phyloP scores from a whole-genome alignment of 2,113 vertebrate genomes.

The Lontra canadensis region DNA sequence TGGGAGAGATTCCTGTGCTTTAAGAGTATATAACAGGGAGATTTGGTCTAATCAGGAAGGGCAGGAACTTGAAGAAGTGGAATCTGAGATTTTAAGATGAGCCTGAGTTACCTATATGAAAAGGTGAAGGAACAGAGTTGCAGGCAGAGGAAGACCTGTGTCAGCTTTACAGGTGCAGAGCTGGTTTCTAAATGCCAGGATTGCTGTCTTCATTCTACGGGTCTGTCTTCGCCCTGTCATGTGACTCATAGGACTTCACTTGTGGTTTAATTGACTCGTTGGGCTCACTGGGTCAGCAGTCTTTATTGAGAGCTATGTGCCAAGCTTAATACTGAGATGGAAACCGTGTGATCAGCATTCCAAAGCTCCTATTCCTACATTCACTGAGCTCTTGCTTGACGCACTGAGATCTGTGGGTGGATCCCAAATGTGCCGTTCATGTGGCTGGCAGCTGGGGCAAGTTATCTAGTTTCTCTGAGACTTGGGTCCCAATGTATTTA shows the following conservation, averaged over 20 bases:
- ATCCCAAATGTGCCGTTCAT: background rate
- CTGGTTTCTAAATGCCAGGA: background rate
- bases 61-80: background rate
- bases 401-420: background rate
- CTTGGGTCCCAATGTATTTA: background rate
- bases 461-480: background rate
- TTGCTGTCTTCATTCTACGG: background rate
- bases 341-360: background rate
- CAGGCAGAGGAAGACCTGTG: background rate
- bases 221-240: background rate
- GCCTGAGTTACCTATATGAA: background rate
- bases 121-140: background rate
- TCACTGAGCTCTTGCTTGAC: background rate
- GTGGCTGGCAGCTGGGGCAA: background rate
- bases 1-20: background rate
- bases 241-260: background rate
- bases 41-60: background rate
- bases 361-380: background rate
- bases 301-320: background rate
- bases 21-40: background rate
- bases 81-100: background rate
- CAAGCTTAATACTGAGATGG: background rate
- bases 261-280: background rate
- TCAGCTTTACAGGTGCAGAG: background rate
- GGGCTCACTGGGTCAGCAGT: background rate